Conservation (phyloP, 2,888 invertebrate genomes). For the Zonitis immaculata region DNA sequence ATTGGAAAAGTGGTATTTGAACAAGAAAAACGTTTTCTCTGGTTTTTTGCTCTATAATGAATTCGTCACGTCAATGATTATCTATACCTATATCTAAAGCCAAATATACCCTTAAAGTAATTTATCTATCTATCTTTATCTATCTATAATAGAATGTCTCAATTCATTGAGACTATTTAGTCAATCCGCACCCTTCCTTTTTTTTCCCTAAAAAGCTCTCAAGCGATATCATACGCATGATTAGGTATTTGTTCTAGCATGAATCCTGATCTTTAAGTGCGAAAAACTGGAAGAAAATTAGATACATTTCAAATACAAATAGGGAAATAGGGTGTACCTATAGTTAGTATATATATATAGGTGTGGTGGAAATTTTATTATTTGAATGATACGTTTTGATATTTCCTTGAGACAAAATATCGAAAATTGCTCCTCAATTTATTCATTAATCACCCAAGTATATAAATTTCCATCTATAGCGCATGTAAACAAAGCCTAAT, state of each 20-base stretch:
- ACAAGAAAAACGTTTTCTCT: slow-evolving; percentile 44
- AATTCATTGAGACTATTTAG: too few relatives aligned
- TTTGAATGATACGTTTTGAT: too few relatives aligned
- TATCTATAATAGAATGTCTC: too few relatives aligned
- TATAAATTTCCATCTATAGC: too few relatives aligned
- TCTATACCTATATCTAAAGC: too few relatives aligned
- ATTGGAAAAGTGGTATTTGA: slow-evolving; percentile 23
- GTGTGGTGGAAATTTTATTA: too few relatives aligned
- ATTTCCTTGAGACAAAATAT: too few relatives aligned
- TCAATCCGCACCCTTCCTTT: too few relatives aligned
- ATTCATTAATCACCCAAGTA: too few relatives aligned
- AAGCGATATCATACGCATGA: slow-evolving; percentile 11
- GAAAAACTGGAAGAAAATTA: neutral
- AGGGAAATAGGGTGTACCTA: neutral
- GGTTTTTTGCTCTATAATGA: slow-evolving; percentile 39
- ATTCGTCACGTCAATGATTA: slow-evolving; percentile 9
- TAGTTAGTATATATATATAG: too few relatives aligned
- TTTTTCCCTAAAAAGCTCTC: slow-evolving; percentile 4
- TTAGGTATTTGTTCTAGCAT: slow-evolving; percentile 12
- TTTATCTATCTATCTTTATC: neutral
- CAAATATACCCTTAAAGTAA: neutral
- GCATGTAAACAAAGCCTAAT: too few relatives aligned
- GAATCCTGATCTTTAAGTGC: slow-evolving; percentile 8
- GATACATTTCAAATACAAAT: neutral
- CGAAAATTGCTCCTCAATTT: too few relatives aligned